phyloP scores from a whole-genome alignment of 2,113 vertebrate genomes.

The Lycaon pictus region DNA sequence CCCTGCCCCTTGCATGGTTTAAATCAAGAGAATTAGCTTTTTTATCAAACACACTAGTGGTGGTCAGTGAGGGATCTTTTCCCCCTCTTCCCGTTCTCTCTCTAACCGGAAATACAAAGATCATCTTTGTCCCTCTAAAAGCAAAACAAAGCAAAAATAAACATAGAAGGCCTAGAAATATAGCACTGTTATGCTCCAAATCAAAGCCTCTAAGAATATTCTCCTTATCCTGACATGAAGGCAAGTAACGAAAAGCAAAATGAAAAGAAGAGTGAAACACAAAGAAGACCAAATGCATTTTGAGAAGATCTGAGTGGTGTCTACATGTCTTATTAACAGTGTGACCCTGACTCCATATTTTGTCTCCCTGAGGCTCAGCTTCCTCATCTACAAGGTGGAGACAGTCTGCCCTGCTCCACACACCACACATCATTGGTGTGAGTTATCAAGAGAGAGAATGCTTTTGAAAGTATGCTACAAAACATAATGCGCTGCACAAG shows the following conservation, averaged over 20 bases:
- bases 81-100: background rate
- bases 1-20: background rate
- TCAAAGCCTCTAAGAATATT: background rate
- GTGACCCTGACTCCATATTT: background rate
- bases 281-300: background rate
- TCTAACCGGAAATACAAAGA: background rate
- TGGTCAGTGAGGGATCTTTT: background rate
- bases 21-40: constrained; percentile 1
- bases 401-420: background rate
- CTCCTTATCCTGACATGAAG: background rate
- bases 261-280: background rate
- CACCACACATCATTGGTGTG: background rate
- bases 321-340: background rate
- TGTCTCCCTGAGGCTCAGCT: background rate
- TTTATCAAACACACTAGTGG: background rate
- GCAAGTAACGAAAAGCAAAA: background rate
- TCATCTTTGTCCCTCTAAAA: constrained; percentile 18
- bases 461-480: background rate
- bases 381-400: background rate
- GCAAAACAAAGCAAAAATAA: background rate
- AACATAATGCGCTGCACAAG: background rate
- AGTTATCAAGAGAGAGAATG: background rate
- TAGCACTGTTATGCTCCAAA: background rate
- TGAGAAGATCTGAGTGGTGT: background rate
- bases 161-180: background rate